Percentiles rank a stretch among this genome's conserved stretches.
These are phyloP conservation scores for Malurus melanocephalus DNA, from an alignment of 2,113 vertebrate species.

Conservation along the genomic window DNA sequence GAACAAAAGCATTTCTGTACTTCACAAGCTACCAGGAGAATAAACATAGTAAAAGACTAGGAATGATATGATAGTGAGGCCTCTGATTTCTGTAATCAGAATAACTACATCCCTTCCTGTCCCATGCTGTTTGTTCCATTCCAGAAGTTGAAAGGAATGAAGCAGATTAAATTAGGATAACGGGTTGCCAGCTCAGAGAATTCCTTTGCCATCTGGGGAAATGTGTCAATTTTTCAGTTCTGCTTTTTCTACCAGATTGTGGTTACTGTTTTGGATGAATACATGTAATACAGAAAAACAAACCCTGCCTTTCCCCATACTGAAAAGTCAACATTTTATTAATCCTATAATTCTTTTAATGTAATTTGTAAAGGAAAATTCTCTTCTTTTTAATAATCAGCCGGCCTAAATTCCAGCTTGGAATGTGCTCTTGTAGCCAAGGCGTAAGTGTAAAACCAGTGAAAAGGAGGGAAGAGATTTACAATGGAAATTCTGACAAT, in stretches of 20 bases:
- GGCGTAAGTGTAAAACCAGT: slow-evolving; percentile 18
- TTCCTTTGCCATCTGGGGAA: background rate
- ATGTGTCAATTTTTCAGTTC: slow-evolving; percentile 3
- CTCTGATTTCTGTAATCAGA: background rate
- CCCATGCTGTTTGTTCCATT: background rate
- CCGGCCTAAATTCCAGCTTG: slow-evolving; percentile 1
- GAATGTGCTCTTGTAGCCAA: slow-evolving; percentile 47
- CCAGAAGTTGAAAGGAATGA: slow-evolving; percentile 20
- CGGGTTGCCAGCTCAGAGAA: background rate
- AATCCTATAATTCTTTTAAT: background rate
- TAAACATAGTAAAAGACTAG: slow-evolving; percentile 4
- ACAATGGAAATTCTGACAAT: slow-evolving; percentile 67
- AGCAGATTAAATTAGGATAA: background rate
- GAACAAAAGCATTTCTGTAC: background rate
- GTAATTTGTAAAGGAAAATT: slow-evolving; percentile 27
- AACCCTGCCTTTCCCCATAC: background rate
- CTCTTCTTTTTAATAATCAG: slow-evolving; percentile 1
- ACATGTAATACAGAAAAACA: background rate
- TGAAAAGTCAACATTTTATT: background rate
- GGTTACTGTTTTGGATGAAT: slow-evolving; percentile 16
- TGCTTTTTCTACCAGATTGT: slow-evolving; percentile 7
- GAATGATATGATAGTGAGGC: background rate
- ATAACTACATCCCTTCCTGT: background rate
- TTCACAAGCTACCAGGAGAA: background rate
- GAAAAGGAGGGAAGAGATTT: slow-evolving; percentile 52